phyloP scores from a whole-genome alignment of 2,797 vertebrate species.

The Vespertilio murinus region DNA sequence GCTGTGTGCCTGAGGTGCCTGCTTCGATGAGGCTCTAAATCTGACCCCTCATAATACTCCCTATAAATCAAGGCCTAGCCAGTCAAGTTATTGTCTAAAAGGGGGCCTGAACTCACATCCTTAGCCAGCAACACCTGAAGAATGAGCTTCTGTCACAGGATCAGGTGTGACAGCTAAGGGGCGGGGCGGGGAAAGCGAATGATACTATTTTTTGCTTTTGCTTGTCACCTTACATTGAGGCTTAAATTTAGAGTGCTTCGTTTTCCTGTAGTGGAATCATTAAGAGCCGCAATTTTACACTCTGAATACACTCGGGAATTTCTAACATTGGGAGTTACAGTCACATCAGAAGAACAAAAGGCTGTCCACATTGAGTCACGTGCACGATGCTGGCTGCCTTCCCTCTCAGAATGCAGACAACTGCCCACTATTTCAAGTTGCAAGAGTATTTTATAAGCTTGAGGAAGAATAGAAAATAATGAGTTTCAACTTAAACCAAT shows the following conservation, averaged over 20 bases:
- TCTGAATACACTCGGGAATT: neutral
- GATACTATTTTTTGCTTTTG: constrained; percentile 31
- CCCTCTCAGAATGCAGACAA: constrained; percentile 45
- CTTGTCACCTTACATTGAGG: neutral
- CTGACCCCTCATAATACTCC: neutral
- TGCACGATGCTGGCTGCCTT: constrained; percentile 21
- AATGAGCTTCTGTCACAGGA: neutral
- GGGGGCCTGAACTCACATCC: neutral
- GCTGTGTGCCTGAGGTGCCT: neutral
- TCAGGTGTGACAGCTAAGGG: neutral
- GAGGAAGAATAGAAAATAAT: constrained; percentile 42
- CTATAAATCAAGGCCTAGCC: neutral
- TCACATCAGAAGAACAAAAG: constrained; percentile 43
- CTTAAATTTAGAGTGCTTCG: neutral
- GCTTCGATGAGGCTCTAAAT: neutral
- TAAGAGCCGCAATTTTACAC: constrained; percentile 38
- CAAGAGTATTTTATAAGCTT: constrained; percentile 21
- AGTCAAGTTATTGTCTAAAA: neutral
- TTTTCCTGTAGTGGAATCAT: neutral
- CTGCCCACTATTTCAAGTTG: constrained; percentile 14
- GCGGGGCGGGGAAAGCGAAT: neutral
- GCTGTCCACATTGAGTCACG: neutral
- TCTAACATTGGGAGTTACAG: neutral
- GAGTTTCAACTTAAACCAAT: constrained; percentile 24
- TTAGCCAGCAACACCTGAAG: neutral